Evolutionary conservation across 2,113 vertebrate species (phyloP), one percentile per base, ranked within the genome.

Genomic region (Crotalus tigris): DNA sequence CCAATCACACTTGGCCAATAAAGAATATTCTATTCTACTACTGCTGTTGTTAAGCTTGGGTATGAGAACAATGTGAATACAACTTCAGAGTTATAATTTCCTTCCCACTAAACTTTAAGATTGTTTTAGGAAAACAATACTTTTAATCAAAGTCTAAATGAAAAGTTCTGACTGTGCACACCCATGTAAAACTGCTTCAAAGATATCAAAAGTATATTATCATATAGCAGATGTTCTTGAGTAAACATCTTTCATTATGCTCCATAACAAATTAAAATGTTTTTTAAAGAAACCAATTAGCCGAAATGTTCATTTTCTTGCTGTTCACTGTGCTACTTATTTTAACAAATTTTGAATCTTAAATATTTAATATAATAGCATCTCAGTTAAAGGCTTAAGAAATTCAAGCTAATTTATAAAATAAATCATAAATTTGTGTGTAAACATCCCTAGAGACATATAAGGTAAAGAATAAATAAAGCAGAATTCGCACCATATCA

Each of bases 211-310:
- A 95, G 23, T 81, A 51, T 5, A 90, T 89, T 81, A 81, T 89
- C 91, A 58, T 93, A 64, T 95, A 94, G 89, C 2, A 88, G 92
- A 92, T 90, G 91, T 69, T 94, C 1, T 89, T 85, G 54, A 53
- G 92, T 49, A 96, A 96, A 94, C 95, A 92, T 19, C 64, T 95
- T 93, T 96, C 90, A 85, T 94, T 93, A 86, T 21, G 59, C 24
- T 69, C 58, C 44, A 26, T 53, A 49, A 75, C 64, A 75, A 85
- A n/a, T 49, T 53, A 93, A 44, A 24, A 44, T 86, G 95, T 92
- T 51, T 85, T 49, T 93, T 51, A 95, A 92, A 90, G 46, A 24
- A 92, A 96, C 92, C 91, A 88, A 54, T 95, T 95, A 88, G 23
- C 69, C 3, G 0, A 87, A 89, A 93, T 92, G 49, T 55, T 94